Base-by-base conservation (phyloP, 2,888 invertebrate species). In the Boloria selene region DNA sequence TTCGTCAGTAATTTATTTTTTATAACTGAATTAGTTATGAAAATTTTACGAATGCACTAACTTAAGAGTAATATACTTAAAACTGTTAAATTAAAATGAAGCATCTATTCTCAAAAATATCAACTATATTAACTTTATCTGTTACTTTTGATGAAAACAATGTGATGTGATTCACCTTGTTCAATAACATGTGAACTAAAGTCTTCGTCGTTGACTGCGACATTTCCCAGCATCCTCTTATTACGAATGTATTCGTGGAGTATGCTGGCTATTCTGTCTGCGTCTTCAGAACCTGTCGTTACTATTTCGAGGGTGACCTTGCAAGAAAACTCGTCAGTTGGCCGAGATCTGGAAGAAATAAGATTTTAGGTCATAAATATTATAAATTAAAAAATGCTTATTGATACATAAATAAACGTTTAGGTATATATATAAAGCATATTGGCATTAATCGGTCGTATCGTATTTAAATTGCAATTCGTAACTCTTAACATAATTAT, bases 271-370 rank as follows among this genome's bases (percentile, higher is more conserved):
- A 95, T 90, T 47, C 85, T 84, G 7, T 91, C 81, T 13, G 93
- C 93, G 71, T 94, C 89, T 59, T 93, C 93, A 76, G 89, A 93
- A 14, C 93, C 93, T 10, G 87, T 88, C 0, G 95, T 94, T 10
- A 94, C 93, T 61, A 96, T 88, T 80, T 96, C 96, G 70, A 96
- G 82, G 0, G 95, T 95, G 22, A 95, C 95, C 78, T 93, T 93
- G 62, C 93, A 93, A 10, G 93, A 90, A 78, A 95, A 95, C 50
- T 88, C 83, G 74, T 95, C 95, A 2, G 83, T 81, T n/a, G 90
- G 83, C 3, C 88, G 81, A 1, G 93, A 92, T 73, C 94, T 94
- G 84, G 4, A 90, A 88, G 68, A 17, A 16, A 59, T 54, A 42
- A 49, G 18, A 45, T 38, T 16, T 45, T 10, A 1, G 2, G 44